Base-by-base conservation (phyloP, 2,113 vertebrate species). In the Meles meles region DNA sequence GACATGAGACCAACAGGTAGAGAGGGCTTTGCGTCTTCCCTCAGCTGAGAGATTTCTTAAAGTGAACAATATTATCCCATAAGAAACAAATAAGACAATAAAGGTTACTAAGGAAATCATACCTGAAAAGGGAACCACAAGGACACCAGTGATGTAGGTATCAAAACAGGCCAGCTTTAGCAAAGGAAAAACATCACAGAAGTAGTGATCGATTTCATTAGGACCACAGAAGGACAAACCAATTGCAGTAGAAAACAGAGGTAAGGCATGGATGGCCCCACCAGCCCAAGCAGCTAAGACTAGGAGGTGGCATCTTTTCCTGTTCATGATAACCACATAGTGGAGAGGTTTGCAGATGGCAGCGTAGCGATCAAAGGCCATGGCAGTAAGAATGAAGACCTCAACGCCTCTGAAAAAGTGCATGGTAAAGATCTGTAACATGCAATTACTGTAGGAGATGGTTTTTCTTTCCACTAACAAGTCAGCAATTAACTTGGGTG, bases 181-280 rank as follows among this genome's bases (percentile, higher is more conserved):
- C 39, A 88, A n/a, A 71, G 80, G 94, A 21, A 93, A 88, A n/a
- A 93, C n/a, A 42, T 94, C 87, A 86, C 95, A 91, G 13, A 90
- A 91, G 21, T 65, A 90, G 74, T 77, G 74, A 77, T 77, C 42
- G 15, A 77, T 47, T 31, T 77, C 74, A 77, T 77, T 77, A 77
- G 87, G 52, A 8, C 72, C 61, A 90, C 86, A 94, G 86, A 92
- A 92, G 23, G 80, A 39, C 34, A 92, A 84, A 6, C 31, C 6
- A 17, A 84, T 25, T 20, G 65, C 34, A 1, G 44, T 47, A 27
- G 52, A 61, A 27, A 92, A 84, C 5, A 61, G 39, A 84, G 80
- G 52, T n/a, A 92, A 47, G 21, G 65, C 71, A n/a, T 91, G 89
- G 20, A 27, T 5, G 3, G 44, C 61, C 4, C n/a, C 77, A 55